Percentiles rank a stretch among this genome's conserved stretches.
phyloP scores from a whole-genome alignment of 1,140 invertebrate genomes.

The Bombus consobrinus region DNA sequence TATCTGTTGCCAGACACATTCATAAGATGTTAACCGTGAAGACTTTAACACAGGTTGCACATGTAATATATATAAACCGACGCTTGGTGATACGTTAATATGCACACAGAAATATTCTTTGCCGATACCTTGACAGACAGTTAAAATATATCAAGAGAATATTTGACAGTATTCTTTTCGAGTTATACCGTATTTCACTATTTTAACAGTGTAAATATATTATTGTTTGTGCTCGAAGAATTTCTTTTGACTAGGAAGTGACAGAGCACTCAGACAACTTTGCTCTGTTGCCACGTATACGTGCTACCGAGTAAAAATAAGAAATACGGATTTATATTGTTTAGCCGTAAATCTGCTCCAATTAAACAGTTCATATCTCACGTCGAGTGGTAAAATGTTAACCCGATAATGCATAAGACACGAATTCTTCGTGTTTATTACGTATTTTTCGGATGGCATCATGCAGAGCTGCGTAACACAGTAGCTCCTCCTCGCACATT shows the following conservation, averaged over 20 bases:
- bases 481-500: conserved; percentile 81
- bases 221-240: conserved; percentile 67
- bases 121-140: conserved; percentile 2
- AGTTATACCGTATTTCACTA: conserved; percentile 33
- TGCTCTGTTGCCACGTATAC: conserved; percentile 80
- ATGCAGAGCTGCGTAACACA: conserved; percentile 82
- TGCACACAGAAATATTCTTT: conserved; percentile 21
- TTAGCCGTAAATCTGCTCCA: conserved; percentile 13
- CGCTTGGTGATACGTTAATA: conserved; percentile 51
- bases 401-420: conserved; percentile 47
- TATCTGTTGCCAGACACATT: conserved; percentile 16
- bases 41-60: conserved; percentile 58
- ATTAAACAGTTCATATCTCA: conserved; percentile 44
- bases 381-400: conserved; percentile 67
- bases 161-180: conserved; percentile 19
- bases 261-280: conserved; percentile 75
- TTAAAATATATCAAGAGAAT: conserved; percentile 9
- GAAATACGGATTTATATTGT: conserved; percentile 60
- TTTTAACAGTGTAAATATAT: conserved; percentile 55
- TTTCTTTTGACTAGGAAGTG: conserved; percentile 80
- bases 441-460: conserved; percentile 76
- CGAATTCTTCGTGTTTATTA: conserved; percentile 57
- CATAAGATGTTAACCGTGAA: conserved; percentile 29
- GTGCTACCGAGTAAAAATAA: conserved; percentile 74
- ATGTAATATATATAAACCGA: conserved; percentile 61